These are phyloP conservation scores for Helicoverpa assulta DNA, from an alignment of 2,888 invertebrate species.

Conservation along the genomic window DNA sequence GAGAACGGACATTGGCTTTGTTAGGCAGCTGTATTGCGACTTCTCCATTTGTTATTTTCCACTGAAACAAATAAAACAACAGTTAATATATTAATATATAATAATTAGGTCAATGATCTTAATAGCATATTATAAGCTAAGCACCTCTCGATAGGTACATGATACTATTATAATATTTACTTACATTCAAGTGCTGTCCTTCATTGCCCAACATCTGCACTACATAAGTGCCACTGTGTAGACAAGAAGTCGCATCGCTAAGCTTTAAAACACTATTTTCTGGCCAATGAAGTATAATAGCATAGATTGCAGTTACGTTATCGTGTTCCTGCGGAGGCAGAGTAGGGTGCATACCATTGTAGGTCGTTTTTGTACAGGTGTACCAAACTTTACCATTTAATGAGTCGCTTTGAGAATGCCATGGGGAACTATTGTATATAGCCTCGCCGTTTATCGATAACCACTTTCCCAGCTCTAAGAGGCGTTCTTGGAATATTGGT, in stretches of 20 bases:
- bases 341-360: conserved; percentile 70
- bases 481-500: conserved; percentile 96
- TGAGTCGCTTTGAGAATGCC: conserved; percentile 95
- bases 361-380: conserved; percentile 80
- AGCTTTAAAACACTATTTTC: conserved; percentile 83
- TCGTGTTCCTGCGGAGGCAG: conserved; percentile 64
- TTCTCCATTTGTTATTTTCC: conserved; percentile 74
- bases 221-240: conserved; percentile 71
- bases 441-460: conserved; percentile 96
- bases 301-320: conserved; percentile 89
- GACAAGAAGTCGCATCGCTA: conserved; percentile 67
- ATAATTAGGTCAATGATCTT: conserved; percentile 16
- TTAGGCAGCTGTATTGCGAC: conserved; percentile 81
- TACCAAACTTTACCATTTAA: conserved; percentile 94
- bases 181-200: conserved; percentile 70
- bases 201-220: conserved; percentile 76
- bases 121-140: conserved; percentile 4
- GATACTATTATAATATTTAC: conserved; percentile 49
- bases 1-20: conserved; percentile 77
- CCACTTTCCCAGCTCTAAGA: conserved; percentile 95
- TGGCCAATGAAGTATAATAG: conserved; percentile 93
- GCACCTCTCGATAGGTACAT: conserved; percentile 4
- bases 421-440: conserved; percentile 94
- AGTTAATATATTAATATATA: conserved; percentile 1
- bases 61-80: conserved; percentile 79